Conservation (phyloP, 2,888 invertebrate species). For the Tromatobia lineatoria region DNA sequence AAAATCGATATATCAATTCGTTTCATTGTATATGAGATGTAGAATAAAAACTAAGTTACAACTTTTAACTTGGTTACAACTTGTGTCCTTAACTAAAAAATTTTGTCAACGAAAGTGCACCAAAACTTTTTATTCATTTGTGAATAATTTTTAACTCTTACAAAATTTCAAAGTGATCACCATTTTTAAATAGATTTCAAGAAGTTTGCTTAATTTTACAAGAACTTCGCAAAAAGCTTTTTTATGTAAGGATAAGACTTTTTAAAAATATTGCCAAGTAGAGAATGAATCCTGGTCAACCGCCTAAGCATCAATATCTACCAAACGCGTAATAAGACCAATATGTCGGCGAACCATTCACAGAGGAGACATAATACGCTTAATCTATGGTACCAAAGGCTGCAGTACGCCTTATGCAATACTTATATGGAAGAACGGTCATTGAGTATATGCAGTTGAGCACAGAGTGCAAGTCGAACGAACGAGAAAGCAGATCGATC, state of each 20-base stretch:
- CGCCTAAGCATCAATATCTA: neutral
- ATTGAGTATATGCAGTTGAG: constrained; percentile 26
- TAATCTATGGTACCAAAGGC: constrained; percentile 13
- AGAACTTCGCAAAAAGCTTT: neutral
- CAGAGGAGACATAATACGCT: constrained; percentile 27
- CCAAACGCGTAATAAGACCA: neutral
- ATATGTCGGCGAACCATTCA: neutral
- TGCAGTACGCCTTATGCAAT: constrained; percentile 44
- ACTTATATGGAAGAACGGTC: constrained; percentile 30
- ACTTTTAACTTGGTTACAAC: too few species aligned
- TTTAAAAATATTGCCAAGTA: neutral
- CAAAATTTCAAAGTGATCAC: too few species aligned
- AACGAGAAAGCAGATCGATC: constrained; percentile 61
- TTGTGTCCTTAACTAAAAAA: too few species aligned
- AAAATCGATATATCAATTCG: too few species aligned
- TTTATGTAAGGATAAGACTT: neutral
- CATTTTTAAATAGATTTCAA: too few species aligned
- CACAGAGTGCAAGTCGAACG: constrained; percentile 12
- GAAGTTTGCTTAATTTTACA: too few species aligned
- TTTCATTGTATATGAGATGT: too few species aligned
- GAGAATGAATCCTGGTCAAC: neutral
- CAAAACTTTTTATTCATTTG: too few species aligned
- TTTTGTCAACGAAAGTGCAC: too few species aligned
- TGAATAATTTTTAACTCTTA: too few species aligned
- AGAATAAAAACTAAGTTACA: too few species aligned